Conservation (phyloP, 92 coral and sea anemone genomes). For the Palythoa grandis region DNA sequence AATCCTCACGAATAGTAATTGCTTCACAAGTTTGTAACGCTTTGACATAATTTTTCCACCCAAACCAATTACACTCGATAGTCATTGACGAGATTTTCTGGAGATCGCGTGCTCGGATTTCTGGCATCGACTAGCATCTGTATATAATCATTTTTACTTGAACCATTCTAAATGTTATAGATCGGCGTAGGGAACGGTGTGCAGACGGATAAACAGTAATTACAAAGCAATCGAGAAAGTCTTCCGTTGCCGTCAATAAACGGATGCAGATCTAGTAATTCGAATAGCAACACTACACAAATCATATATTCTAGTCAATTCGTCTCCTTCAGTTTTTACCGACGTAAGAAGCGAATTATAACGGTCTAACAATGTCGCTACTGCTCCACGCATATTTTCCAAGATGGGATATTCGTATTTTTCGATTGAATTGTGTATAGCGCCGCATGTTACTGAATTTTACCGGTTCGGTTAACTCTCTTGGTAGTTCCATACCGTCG, state of each 20-base stretch:
- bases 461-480: too few relatives aligned
- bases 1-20: too few relatives aligned
- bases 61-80: too few relatives aligned
- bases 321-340: slow-evolving; percentile 29
- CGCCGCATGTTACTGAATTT: too few relatives aligned
- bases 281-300: slow-evolving; percentile 74
- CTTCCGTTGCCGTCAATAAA: slow-evolving; percentile 93
- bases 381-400: too few relatives aligned
- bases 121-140: slow-evolving; percentile 80
- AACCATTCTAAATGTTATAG: slow-evolving; percentile 79
- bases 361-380: too few relatives aligned
- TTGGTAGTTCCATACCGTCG: too few relatives aligned
- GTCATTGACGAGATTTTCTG: too few relatives aligned
- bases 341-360: slow-evolving; percentile 17
- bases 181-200: slow-evolving; percentile 93
- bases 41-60: too few relatives aligned
- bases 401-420: too few relatives aligned
- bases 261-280: slow-evolving; percentile 87
- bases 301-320: slow-evolving; percentile 17
- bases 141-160: slow-evolving; percentile 67
- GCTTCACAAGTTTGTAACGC: too few relatives aligned
- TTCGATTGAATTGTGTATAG: too few relatives aligned
- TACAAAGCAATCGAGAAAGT: slow-evolving; percentile 80
- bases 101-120: slow-evolving; percentile 52
- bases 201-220: slow-evolving; percentile 63